phyloP scores from a whole-genome alignment of 2,113 vertebrate species.

The Dendropsophus ebraccatus region DNA sequence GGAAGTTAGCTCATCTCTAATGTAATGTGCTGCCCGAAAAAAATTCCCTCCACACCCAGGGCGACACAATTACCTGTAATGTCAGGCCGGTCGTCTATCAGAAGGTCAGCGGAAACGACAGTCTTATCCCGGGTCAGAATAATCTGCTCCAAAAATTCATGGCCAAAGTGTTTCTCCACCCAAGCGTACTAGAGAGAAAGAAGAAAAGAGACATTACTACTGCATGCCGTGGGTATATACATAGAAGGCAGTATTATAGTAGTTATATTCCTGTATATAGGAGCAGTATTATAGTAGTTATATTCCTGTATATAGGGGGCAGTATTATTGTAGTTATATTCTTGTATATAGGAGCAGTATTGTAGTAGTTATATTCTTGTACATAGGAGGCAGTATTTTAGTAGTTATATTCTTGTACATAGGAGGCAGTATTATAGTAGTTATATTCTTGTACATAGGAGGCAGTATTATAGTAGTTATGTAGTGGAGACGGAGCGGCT shows the following conservation, averaged over 20 bases:
- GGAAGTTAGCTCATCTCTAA: too few relatives aligned
- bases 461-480: neutral
- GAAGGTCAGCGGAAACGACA: slow-evolving; percentile 85
- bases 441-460: too few relatives aligned
- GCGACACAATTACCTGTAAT: slow-evolving; percentile 77
- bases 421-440: neutral
- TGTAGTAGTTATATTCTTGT: slow-evolving; percentile 5
- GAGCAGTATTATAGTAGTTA: neutral
- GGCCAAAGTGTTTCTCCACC: slow-evolving; percentile 92
- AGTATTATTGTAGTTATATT: slow-evolving; percentile 2
- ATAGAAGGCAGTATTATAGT: neutral
- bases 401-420: neutral
- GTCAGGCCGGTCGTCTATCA: slow-evolving; percentile 92
- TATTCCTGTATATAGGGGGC: neutral
- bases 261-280: neutral
- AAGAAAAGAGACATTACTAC: neutral
- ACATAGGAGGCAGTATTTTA: neutral
- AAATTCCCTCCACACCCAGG: too few relatives aligned
- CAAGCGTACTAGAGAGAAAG: slow-evolving; percentile 83
- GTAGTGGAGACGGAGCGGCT: too few relatives aligned
- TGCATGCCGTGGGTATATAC: neutral
- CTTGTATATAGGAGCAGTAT: neutral
- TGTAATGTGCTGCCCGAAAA: too few relatives aligned
- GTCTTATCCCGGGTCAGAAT: slow-evolving; percentile 95
- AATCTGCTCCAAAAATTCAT: slow-evolving; percentile 87